phyloP scores from a whole-genome alignment of 1,140 invertebrate species.

The Ceratoteleas bidentatus region DNA sequence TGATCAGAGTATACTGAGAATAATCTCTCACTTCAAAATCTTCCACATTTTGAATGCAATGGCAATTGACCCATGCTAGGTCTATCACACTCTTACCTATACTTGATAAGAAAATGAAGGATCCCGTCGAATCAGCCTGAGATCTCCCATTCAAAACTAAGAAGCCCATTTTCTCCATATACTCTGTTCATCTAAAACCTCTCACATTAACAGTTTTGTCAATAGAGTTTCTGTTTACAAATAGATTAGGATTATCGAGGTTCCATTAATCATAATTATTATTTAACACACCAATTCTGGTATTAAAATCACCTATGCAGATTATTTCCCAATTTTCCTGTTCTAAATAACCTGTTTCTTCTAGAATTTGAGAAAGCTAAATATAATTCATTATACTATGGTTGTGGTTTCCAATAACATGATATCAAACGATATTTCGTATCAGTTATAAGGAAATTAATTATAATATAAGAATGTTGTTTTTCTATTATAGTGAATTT shows the following conservation, averaged over 20 bases:
- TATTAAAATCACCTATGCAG: constrained; percentile 17
- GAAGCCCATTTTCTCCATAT: constrained; percentile 12
- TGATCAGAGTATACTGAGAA: constrained; percentile 3
- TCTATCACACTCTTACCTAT: constrained; percentile 8
- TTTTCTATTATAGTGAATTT: neutral
- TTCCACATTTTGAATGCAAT: neutral
- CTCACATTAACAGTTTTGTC: neutral
- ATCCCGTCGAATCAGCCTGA: neutral
- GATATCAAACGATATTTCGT: neutral
- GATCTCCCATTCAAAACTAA: neutral
- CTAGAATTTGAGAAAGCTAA: neutral
- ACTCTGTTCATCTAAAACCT: neutral
- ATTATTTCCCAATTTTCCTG: constrained; percentile 4
- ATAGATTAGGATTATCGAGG: neutral
- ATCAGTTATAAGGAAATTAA: neutral
- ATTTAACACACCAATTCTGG: constrained; percentile 3
- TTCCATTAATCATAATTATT: constrained; percentile 1
- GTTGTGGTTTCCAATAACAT: constrained; percentile 15
- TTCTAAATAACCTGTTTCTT: neutral
- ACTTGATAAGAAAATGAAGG: neutral
- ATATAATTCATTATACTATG: neutral
- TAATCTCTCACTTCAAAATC: constrained; percentile 9
- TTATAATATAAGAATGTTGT: constrained; percentile 2
- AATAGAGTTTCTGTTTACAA: neutral
- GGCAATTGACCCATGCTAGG: neutral